Evolutionary conservation across 2,888 invertebrate species (phyloP).

Genomic region (Monopis laevigella): DNA sequence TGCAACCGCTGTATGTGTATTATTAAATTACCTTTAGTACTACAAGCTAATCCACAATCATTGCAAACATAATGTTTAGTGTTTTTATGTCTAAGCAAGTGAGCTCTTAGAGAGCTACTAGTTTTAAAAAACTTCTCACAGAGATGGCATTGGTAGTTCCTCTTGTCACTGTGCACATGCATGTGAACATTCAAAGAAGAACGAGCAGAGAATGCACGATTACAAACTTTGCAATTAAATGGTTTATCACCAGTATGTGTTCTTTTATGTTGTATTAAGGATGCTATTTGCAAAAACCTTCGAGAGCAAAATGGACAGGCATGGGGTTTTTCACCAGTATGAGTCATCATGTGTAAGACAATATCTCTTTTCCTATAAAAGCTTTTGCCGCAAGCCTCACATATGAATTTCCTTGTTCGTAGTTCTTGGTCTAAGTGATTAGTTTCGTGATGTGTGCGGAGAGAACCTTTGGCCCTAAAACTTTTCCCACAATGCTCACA

Average conservation of each 20-base stretch:
- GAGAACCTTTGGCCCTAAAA: slow-evolving; percentile 41
- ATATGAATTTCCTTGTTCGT: slow-evolving; percentile 43
- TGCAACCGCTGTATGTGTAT: slow-evolving; percentile 64
- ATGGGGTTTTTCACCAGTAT: slow-evolving; percentile 49
- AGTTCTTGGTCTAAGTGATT: slow-evolving; percentile 27
- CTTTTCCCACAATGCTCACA: slow-evolving; percentile 36
- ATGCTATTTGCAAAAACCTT: slow-evolving; percentile 43
- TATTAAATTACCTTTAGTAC: slow-evolving; percentile 59
- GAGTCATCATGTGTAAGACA: slow-evolving; percentile 45
- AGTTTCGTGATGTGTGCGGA: slow-evolving; percentile 40
- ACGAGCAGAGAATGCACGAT: slow-evolving; percentile 42
- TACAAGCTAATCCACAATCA: slow-evolving; percentile 55
- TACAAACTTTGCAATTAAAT: slow-evolving; percentile 41
- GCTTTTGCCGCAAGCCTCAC: slow-evolving; percentile 52
- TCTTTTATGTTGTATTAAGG: slow-evolving; percentile 47
- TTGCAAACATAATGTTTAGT: slow-evolving; percentile 50
- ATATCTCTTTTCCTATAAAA: slow-evolving; percentile 48
- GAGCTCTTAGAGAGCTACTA: slow-evolving; percentile 55
- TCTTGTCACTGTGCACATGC: slow-evolving; percentile 53
- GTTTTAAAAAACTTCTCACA: slow-evolving; percentile 63
- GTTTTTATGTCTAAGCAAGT: slow-evolving; percentile 50
- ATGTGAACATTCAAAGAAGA: slow-evolving; percentile 43
- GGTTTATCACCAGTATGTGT: slow-evolving; percentile 55
- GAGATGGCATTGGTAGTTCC: slow-evolving; percentile 60
- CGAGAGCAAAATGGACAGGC: slow-evolving; percentile 41